Evolutionary conservation across 2,888 invertebrate species (phyloP).

Genomic region (Plusia festucae): DNA sequence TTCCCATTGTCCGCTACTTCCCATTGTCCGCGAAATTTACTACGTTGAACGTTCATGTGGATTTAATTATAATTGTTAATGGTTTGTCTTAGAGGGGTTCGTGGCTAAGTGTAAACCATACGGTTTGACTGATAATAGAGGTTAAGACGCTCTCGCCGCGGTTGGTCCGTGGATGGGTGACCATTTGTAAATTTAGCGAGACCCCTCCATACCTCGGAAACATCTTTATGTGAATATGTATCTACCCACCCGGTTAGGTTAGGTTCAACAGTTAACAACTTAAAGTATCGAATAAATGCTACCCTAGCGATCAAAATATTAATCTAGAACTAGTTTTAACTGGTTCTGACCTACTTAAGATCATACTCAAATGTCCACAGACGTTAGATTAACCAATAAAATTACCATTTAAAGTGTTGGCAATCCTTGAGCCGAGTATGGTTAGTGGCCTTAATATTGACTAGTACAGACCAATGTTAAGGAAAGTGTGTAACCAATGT

Average conservation of each 20-base stretch:
- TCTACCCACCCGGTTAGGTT: too few species aligned
- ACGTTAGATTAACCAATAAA: slow-evolving; percentile 3
- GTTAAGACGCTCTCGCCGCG: too few species aligned
- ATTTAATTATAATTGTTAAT: slow-evolving; percentile 3
- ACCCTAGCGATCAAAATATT: not conserved
- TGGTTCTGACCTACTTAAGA: slow-evolving; percentile 1
- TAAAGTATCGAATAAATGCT: not conserved
- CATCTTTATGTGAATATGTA: too few species aligned
- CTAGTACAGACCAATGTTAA: slow-evolving; percentile 21
- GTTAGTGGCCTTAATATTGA: slow-evolving; percentile 29
- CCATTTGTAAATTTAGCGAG: too few species aligned
- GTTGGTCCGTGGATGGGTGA: too few species aligned
- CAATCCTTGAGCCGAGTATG: slow-evolving; percentile 28
- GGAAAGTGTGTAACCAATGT: slow-evolving; percentile 11
- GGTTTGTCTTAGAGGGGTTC: slow-evolving; percentile 37
- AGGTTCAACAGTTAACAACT: too few species aligned
- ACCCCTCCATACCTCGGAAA: too few species aligned
- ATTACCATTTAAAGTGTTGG: slow-evolving; percentile 23
- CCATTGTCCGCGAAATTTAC: slow-evolving; percentile 46
- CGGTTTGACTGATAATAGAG: too few species aligned
- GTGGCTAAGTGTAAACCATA: too few species aligned
- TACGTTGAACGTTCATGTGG: slow-evolving; percentile 27
- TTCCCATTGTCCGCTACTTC: slow-evolving; percentile 26
- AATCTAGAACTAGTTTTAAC: not conserved
- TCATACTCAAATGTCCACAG: not conserved